Evolutionary conservation across 2,888 invertebrate genomes (phyloP), one percentile per base, ranked within the genome.

Genomic region (Rotaria macrura): DNA sequence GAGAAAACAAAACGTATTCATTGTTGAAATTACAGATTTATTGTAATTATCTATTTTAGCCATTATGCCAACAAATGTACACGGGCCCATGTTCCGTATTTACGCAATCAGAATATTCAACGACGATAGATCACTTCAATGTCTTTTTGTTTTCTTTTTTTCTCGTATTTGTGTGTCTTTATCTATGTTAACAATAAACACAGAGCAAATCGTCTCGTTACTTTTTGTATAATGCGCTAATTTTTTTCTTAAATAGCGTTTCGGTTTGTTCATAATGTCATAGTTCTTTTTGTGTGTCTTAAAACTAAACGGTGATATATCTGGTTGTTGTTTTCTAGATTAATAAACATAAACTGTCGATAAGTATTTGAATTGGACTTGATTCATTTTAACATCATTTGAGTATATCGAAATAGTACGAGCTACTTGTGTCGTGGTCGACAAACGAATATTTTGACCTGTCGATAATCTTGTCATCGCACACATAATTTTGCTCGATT

Each of bases 151-250:
- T 6, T 54, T 34, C 9, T 54, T 14, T 25, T 25, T 54, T 54
- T 25, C 38, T 34, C 25, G 29, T 65, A 17, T 65, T 2, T 65
- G 65, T 34, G 65, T 65, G 20, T 65, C 65, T 65, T 17, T 65
- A 5, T 65, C 65, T 34, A 65, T 65, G 34, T 65, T 14, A 65
- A 34, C 65, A 65, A 65, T 65, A 65, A 65, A 65, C 34, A 65
- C 34, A 38, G 38, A 65, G 17, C 65, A 65, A 87, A 84, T 86
- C 84, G 85, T 85, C 85, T 85, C 84, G 86, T 85, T 85, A 85
- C 86, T 54, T 87, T 85, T 84, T 85, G 47, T 85, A 34, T 12
- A 34, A 25, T n/a, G 5, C 40, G 40, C 38, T 86, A 14, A 57
- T 47, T 25, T 52, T 38, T 85, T 54, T n/a, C 49, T 49, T 49